Percentiles rank a stretch among this genome's conserved stretches.
These are phyloP conservation scores for Oreochromis grahami DNA, from an alignment of 2,797 vertebrate species.

Conservation along the genomic window DNA sequence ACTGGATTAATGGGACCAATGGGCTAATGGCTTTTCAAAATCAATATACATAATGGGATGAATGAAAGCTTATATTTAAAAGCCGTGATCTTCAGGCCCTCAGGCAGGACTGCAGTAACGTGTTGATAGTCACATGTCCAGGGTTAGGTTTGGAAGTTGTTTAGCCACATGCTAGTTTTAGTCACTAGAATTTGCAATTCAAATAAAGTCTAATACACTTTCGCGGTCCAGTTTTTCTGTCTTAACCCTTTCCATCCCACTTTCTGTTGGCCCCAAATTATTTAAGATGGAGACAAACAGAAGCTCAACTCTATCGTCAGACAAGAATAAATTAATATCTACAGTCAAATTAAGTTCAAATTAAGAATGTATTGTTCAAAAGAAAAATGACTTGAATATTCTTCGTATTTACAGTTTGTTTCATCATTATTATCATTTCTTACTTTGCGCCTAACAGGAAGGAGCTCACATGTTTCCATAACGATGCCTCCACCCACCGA, in stretches of 20 bases:
- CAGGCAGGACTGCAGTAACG: neutral
- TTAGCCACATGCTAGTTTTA: neutral
- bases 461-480: neutral
- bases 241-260: neutral
- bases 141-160: accelerated
- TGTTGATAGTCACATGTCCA: neutral
- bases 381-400: neutral
- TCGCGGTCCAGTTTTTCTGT: accelerated
- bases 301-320: neutral
- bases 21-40: neutral
- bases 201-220: accelerated
- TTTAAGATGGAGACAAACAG: accelerated
- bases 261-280: accelerated
- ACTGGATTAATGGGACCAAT: neutral
- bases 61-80: neutral
- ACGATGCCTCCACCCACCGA: neutral
- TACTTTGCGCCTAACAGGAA: accelerated
- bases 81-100: neutral
- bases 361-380: neutral
- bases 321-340: neutral
- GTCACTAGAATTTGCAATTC: neutral
- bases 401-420: neutral
- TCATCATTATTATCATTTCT: neutral
- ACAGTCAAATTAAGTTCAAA: neutral
- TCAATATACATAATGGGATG: accelerated